Conservation (phyloP, 2,888 invertebrate species). For the Euphydryas editha region DNA sequence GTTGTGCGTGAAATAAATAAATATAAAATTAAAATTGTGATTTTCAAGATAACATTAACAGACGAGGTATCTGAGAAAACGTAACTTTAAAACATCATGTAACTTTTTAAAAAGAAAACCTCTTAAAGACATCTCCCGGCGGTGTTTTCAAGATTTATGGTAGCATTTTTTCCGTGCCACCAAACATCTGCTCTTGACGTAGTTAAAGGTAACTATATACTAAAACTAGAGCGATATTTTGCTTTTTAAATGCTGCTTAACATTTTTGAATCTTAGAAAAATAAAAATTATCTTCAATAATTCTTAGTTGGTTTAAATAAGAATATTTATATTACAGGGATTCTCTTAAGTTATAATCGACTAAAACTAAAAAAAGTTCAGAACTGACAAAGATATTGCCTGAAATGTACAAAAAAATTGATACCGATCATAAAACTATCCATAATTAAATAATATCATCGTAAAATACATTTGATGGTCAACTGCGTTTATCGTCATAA, state of each 20-base stretch:
- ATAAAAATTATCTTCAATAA: no score
- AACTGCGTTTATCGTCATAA: background rate
- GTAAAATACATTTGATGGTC: background rate
- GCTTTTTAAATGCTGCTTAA: background rate
- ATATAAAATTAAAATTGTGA: background rate
- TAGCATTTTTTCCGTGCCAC: slow-evolving; percentile 9
- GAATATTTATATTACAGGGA: no score
- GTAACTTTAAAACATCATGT: slow-evolving; percentile 10
- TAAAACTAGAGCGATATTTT: background rate
- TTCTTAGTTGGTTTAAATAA: no score
- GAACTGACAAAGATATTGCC: no score
- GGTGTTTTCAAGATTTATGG: slow-evolving; percentile 16
- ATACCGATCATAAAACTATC: no score
- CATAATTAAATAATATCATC: background rate
- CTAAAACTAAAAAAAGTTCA: no score
- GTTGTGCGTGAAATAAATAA: background rate
- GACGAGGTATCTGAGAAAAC: background rate
- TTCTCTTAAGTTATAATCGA: no score
- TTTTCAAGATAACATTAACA: background rate
- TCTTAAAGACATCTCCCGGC: background rate
- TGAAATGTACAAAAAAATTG: no score
- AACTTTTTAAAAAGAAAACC: slow-evolving; percentile 12
- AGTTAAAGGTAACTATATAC: background rate
- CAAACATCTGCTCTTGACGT: slow-evolving; percentile 18
- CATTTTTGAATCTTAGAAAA: no score